Evolutionary conservation across 2,797 vertebrate genomes (phyloP).

Genomic region (Nothura maculosa): DNA sequence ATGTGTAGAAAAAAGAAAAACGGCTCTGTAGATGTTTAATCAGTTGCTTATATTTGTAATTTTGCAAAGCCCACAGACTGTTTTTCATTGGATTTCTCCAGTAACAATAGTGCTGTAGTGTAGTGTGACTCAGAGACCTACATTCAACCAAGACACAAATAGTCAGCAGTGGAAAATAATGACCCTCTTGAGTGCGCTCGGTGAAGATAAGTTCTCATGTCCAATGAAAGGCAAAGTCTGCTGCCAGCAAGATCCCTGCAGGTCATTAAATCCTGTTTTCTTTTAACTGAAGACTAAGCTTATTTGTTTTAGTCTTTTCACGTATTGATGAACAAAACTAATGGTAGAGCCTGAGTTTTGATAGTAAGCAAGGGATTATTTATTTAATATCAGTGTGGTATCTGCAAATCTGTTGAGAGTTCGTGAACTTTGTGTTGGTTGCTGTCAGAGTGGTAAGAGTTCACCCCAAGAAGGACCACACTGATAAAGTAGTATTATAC

Average conservation of each 20-base stretch:
- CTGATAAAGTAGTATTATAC: not conserved
- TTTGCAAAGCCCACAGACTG: not conserved
- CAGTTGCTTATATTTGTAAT: not conserved
- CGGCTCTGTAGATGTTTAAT: not conserved
- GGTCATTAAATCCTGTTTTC: not conserved
- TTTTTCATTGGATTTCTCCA: not conserved
- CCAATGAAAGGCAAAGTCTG: not conserved
- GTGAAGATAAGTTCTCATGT: not conserved
- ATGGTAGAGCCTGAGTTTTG: not conserved
- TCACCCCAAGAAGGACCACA: conserved; percentile 14
- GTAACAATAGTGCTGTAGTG: not conserved
- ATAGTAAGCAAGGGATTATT: not conserved
- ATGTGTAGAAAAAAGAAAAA: fast-evolving
- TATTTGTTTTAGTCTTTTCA: not conserved
- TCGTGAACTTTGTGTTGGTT: not conserved
- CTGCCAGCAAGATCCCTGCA: not conserved
- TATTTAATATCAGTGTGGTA: not conserved
- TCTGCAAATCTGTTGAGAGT: not conserved
- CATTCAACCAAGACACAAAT: not conserved
- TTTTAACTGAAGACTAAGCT: not conserved
- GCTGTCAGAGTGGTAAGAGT: not conserved
- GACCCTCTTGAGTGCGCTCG: not conserved
- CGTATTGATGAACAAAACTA: not conserved
- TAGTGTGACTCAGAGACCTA: conserved; percentile 8
- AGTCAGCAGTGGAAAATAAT: not conserved